These are phyloP conservation scores for Popillia japonica DNA, from an alignment of 1,140 invertebrate species.

Conservation along the genomic window DNA sequence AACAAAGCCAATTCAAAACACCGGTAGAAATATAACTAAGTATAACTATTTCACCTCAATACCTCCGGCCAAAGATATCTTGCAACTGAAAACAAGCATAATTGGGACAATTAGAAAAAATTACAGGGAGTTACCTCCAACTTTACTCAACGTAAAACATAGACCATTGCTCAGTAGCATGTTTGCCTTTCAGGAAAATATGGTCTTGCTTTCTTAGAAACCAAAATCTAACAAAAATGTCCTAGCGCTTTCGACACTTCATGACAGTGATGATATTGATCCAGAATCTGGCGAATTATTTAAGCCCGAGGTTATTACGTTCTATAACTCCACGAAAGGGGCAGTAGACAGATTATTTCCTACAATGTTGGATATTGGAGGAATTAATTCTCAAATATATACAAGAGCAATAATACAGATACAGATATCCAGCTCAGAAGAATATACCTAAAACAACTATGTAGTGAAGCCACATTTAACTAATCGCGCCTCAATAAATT, in stretches of 20 bases:
- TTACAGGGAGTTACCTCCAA: slow-evolving; percentile 26
- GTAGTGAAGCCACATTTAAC: too few species aligned
- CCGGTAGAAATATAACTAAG: too few species aligned
- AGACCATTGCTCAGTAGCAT: slow-evolving; percentile 35
- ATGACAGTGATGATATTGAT: slow-evolving; percentile 46
- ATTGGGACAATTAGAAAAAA: slow-evolving; percentile 14
- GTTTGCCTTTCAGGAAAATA: slow-evolving; percentile 30
- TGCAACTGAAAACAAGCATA: slow-evolving; percentile 16
- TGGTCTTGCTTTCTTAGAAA: slow-evolving; percentile 28
- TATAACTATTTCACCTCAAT: slow-evolving; percentile 29
- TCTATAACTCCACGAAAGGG: slow-evolving; percentile 50
- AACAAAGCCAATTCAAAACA: slow-evolving; percentile 13
- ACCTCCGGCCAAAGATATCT: slow-evolving; percentile 25
- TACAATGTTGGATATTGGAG: too few species aligned
- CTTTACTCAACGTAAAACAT: neutral
- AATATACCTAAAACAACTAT: too few species aligned
- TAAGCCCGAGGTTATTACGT: slow-evolving; percentile 49
- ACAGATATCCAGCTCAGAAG: too few species aligned
- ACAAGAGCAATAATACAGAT: too few species aligned
- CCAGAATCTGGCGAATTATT: slow-evolving; percentile 42
- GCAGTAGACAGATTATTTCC: too few species aligned
- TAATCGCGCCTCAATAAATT: too few species aligned
- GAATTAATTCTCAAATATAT: too few species aligned
- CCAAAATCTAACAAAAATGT: slow-evolving; percentile 50
- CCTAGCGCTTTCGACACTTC: slow-evolving; percentile 48